Percentiles rank a stretch among this genome's conserved stretches.
phyloP scores from a whole-genome alignment of 2,888 invertebrate genomes.

The Acrobasis repandana region DNA sequence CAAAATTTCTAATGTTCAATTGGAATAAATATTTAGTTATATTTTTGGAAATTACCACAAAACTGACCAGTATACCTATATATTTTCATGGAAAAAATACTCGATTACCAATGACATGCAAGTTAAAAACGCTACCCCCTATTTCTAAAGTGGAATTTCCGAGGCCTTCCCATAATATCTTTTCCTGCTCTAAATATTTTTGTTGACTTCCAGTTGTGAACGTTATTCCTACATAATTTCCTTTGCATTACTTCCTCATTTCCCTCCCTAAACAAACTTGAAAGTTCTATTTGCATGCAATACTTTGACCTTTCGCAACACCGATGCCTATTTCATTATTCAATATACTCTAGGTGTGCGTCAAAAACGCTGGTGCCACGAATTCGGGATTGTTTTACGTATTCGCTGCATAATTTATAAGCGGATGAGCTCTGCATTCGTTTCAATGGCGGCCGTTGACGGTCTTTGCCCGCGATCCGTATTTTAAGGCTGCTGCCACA shows the following conservation, averaged over 20 bases:
- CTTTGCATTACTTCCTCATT: neutral
- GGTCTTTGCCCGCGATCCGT: slow-evolving; percentile 50
- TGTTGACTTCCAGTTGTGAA: neutral
- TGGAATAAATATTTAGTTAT: no score
- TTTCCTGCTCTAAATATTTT: no score
- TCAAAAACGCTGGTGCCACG: slow-evolving; percentile 41
- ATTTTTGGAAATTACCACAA: no score
- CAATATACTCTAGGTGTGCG: slow-evolving; percentile 36
- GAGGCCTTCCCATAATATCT: no score
- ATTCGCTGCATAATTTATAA: slow-evolving; percentile 65
- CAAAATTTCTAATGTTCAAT: no score
- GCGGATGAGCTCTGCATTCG: slow-evolving; percentile 58
- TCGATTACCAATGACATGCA: no score
- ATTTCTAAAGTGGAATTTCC: no score
- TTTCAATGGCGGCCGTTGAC: slow-evolving; percentile 53
- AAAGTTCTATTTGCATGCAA: neutral
- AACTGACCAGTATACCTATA: no score
- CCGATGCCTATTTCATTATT: slow-evolving; percentile 31
- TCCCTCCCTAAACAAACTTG: neutral
- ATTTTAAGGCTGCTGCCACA: slow-evolving; percentile 45
- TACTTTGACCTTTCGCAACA: slow-evolving; percentile 22
- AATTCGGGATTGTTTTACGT: slow-evolving; percentile 51
- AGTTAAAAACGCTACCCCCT: no score
- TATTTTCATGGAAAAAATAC: no score
- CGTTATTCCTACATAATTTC: neutral